Base-by-base conservation (phyloP, 2,113 vertebrate species). In the Channa maculata region DNA sequence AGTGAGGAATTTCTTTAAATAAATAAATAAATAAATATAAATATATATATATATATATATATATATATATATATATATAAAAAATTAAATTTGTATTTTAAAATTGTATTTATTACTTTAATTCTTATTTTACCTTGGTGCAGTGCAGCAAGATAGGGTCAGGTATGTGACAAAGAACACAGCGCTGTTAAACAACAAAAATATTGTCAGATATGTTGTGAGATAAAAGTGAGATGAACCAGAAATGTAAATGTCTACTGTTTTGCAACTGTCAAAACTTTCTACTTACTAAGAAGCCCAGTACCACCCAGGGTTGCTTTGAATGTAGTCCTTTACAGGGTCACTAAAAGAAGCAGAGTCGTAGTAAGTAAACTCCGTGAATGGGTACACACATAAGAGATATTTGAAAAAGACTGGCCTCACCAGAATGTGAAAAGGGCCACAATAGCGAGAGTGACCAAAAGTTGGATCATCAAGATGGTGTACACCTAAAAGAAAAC, bases 271-370 rank as follows among this genome's bases (percentile, higher is more conserved):
- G 24, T 48, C 3, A 15, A 13, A 43, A 55, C 2, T 1, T 57
- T 10, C 84, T 91, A 96, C 97, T 97, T 91, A 99, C 97, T 98
- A 98, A 82, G 97, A 97, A 33, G 96, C 96, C 97, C 97, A 98
- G 61, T 98, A 99, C 96, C 96, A 98, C 50, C 95, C 96, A 36
- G 97, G 94, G 71, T 98, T 96, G 36, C 83, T 71, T 66, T 98
- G 96, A 75, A 99, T 91, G 76, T 97, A 99, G 43, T 90, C 88
- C 89, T 95, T 97, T 58, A 98, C 93, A 0, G 96, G 95, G 34
- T 97, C 95, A 58, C 97, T 98, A 85, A 59, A 80, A 80, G 38
- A 4, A 61, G 50, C 33, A 82, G 8, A 60, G 43, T 13, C n/a
- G 55, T 8, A n/a, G 5, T 77, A 36, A 80, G 54, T 6, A 38